Evolutionary conservation across 2,888 invertebrate genomes (phyloP), one percentile per base, ranked within the genome.

Genomic region (Philhelius pedissequus): DNA sequence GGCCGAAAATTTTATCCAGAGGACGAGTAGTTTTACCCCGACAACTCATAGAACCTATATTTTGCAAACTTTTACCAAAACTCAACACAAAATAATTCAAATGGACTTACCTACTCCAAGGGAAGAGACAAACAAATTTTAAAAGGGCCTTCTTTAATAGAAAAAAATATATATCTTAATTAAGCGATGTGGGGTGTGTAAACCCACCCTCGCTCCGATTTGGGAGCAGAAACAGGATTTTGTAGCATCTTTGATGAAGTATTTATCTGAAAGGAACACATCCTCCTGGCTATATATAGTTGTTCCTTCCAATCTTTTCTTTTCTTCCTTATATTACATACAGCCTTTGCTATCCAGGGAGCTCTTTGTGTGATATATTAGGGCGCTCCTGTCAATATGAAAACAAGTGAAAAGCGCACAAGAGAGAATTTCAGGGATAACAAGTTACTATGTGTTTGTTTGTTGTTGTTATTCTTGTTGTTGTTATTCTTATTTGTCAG

Each of bases 331-430:
- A 43, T 43, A n/a, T n/a, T n/a, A n/a, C 27, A 25, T 18, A 35
- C 5, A 35, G 7, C n/a, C 7, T 15, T 20, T 30, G 3, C 43
- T 64, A 60, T 68, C 27, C 54, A 48, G 30, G 71, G 27, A 52
- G 48, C 30, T 30, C 40, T 48, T 66, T 69, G 40, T 56, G 82
- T 83, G 79, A 83, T 83, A 83, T 83, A 83, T 83, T 74, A 64
- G 74, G 79, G 83, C 64, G 79, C 74, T 79, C 64, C 83, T 79
- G 83, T 83, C 83, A 83, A 83, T 83, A 79, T 60, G 79, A 69
- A 70, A 70, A 75, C 79, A 79, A 79, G 64, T 69, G 64, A 70
- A 79, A 75, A 79, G 79, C 69, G 69, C 32, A 83, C 69, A 83
- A 43, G 62, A 58, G 62, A 58, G 60, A 50, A 35, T 56, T 56